phyloP scores from a whole-genome alignment of 2,113 vertebrate species.

The Marmota monax region DNA sequence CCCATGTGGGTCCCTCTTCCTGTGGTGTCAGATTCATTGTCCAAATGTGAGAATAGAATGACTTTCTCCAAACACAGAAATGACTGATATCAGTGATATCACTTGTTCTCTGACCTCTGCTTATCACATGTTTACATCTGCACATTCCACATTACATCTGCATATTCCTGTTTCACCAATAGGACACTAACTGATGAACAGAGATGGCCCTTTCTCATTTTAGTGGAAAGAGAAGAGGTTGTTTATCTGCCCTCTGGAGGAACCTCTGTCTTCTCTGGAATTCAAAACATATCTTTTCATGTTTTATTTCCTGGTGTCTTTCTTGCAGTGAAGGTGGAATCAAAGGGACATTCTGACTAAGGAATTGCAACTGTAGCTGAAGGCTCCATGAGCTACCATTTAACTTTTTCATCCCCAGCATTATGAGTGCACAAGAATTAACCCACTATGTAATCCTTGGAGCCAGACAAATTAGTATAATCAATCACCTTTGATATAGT shows the following conservation, averaged over 20 bases:
- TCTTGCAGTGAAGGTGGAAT: not conserved
- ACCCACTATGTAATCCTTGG: not conserved
- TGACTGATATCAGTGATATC: not conserved
- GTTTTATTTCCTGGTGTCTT: constrained; percentile 33
- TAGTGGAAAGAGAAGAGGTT: not conserved
- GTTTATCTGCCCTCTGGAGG: not conserved
- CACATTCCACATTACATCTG: not conserved
- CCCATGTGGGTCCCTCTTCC: not conserved
- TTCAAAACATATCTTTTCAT: constrained; percentile 53
- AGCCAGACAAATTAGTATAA: constrained; percentile 8
- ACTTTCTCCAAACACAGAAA: constrained; percentile 20
- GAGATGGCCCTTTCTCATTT: not conserved
- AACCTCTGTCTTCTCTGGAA: not conserved
- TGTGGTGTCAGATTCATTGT: not conserved
- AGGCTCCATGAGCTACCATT: not conserved
- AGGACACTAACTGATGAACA: not conserved
- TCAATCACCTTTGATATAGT: not conserved
- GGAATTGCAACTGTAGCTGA: not conserved
- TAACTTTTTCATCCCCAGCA: no score
- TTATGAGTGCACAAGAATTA: not conserved
- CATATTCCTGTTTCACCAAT: not conserved
- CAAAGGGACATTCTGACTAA: not conserved
- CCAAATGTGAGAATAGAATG: constrained; percentile 16
- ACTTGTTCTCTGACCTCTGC: not conserved
- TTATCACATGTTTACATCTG: not conserved